These are phyloP conservation scores for Eretmocerus hayati DNA, from an alignment of 2,888 invertebrate genomes.

Conservation along the genomic window DNA sequence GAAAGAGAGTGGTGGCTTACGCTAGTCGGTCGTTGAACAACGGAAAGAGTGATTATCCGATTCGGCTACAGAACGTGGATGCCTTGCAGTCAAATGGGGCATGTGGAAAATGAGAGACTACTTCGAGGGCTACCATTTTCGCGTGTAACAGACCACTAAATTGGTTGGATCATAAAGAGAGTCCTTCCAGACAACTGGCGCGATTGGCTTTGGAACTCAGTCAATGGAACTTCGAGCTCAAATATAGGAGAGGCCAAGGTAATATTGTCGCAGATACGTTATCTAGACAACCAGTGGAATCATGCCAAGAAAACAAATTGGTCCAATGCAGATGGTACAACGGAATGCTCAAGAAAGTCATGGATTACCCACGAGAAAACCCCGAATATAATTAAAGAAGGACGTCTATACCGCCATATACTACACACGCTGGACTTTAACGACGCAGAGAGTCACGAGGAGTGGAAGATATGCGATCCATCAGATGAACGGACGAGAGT, in stretches of 20 bases:
- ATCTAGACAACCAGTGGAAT: constrained; percentile 5
- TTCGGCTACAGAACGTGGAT: background rate
- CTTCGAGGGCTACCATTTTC: background rate
- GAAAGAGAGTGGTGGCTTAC: background rate
- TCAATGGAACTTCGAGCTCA: background rate
- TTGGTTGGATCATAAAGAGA: background rate
- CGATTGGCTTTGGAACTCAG: background rate
- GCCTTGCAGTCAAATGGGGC: background rate
- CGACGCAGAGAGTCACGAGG: background rate
- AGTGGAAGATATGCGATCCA: background rate
- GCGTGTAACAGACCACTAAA: too few species aligned
- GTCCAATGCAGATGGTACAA: background rate
- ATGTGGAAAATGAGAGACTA: background rate
- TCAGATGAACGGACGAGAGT: background rate
- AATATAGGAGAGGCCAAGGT: background rate
- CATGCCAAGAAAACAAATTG: background rate
- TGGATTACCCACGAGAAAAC: constrained; percentile 1
- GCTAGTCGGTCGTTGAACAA: background rate
- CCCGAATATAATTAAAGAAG: constrained; percentile 8
- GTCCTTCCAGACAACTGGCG: background rate
- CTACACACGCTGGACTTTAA: constrained; percentile 3
- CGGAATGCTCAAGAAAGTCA: background rate
- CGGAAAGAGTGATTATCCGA: background rate
- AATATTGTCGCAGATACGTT: constrained; percentile 13
- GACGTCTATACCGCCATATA: constrained; percentile 18